These are phyloP conservation scores for Propsilocerus akamusi DNA, from an alignment of 1,140 invertebrate species.

Conservation along the genomic window DNA sequence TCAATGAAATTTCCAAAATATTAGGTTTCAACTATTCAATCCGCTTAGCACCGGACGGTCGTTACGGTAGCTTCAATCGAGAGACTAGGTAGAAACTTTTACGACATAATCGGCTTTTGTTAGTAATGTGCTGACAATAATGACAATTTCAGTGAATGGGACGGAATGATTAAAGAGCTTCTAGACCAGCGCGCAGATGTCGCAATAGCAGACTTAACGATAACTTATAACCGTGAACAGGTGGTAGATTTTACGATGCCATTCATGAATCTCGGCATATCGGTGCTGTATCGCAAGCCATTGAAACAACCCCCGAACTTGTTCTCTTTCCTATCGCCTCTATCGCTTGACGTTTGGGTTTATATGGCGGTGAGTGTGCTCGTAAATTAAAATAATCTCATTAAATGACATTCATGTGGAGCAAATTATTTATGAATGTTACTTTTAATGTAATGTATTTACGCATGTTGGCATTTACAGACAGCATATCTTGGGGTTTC, in stretches of 20 bases:
- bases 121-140: neutral
- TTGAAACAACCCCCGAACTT: slow-evolving; percentile 79
- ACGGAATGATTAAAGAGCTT: slow-evolving; percentile 85
- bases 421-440: neutral
- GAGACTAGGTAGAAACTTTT: slow-evolving; percentile 28
- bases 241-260: slow-evolving; percentile 88
- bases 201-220: slow-evolving; percentile 83
- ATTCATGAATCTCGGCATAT: slow-evolving; percentile 88
- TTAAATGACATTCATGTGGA: too few relatives aligned
- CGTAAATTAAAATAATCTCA: too few relatives aligned
- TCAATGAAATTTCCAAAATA: slow-evolving; percentile 71
- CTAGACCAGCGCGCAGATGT: slow-evolving; percentile 79
- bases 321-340: slow-evolving; percentile 84
- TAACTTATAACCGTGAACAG: slow-evolving; percentile 71
- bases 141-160: slow-evolving; percentile 51
- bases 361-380: slow-evolving; percentile 59
- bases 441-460: neutral
- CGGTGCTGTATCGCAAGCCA: slow-evolving; percentile 81
- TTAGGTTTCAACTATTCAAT: slow-evolving; percentile 84
- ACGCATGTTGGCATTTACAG: neutral
- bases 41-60: slow-evolving; percentile 56
- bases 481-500: slow-evolving; percentile 87
- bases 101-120: too few relatives aligned
- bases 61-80: slow-evolving; percentile 60
- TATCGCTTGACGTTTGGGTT: slow-evolving; percentile 89